Conservation (phyloP, 2,888 invertebrate species). For the Osmoderma eremita region DNA sequence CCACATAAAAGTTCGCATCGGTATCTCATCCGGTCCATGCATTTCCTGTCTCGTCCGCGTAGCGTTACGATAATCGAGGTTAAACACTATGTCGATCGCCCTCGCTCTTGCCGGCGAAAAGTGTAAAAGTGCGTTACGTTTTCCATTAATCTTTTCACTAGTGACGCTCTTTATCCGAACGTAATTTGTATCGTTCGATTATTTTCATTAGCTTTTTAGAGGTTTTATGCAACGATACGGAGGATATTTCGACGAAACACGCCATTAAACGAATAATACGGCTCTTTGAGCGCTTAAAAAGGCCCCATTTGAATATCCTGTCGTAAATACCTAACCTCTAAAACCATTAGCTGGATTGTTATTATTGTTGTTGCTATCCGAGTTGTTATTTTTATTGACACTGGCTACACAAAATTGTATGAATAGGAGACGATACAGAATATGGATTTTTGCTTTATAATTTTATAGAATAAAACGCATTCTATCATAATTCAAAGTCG, state of each 20-base stretch:
- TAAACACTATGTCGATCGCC: conserved; percentile 21
- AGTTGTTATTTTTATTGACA: conserved; percentile 22
- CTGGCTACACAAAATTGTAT: conserved; percentile 6
- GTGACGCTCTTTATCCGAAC: conserved; percentile 23
- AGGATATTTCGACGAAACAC: conserved; percentile 15
- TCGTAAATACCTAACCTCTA: conserved; percentile 14
- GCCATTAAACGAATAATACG: conserved; percentile 30
- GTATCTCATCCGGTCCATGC: conserved; percentile 16
- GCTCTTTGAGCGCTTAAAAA: conserved; percentile 15
- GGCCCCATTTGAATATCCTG: conserved; percentile 27
- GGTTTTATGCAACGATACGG: conserved; percentile 32
- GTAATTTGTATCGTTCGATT: conserved; percentile 33
- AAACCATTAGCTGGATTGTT: conserved; percentile 18
- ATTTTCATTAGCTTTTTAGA: conserved; percentile 35
- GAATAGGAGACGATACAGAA: background rate
- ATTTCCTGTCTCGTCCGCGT: conserved; percentile 22
- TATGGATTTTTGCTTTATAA: conserved; percentile 4
- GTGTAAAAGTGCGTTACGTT: conserved; percentile 15
- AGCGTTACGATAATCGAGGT: conserved; percentile 13
- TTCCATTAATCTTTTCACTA: conserved; percentile 29
- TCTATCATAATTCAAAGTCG: too few relatives aligned
- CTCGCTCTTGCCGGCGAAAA: background rate
- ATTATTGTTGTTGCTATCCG: conserved; percentile 11
- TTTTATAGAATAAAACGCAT: too few relatives aligned
- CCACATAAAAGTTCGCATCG: too few relatives aligned